phyloP scores from a whole-genome alignment of 1,140 invertebrate species.

The Leptinotarsa undecemlineata region DNA sequence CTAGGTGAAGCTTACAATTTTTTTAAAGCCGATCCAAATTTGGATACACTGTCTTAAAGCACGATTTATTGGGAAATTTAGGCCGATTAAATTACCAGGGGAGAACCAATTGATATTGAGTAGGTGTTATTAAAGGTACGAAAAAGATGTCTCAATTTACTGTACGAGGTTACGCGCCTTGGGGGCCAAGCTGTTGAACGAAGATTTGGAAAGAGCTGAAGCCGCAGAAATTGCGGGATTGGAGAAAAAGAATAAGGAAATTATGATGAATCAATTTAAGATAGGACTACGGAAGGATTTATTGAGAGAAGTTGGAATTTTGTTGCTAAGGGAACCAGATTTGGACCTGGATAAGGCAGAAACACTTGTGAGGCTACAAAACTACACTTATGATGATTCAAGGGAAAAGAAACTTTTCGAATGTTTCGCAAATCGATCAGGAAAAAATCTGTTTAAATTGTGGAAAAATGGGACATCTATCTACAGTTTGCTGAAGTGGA shows the following conservation, averaged over 20 bases:
- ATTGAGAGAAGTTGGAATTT: conserved; percentile 13
- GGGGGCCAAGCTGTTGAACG: neutral
- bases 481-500: neutral
- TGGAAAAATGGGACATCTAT: neutral
- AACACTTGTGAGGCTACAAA: neutral
- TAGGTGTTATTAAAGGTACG: neutral
- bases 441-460: neutral
- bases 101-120: conserved; percentile 1
- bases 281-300: conserved; percentile 16
- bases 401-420: neutral
- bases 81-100: neutral
- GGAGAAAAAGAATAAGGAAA: neutral
- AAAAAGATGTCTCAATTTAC: neutral
- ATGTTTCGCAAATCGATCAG: neutral
- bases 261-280: conserved; percentile 11
- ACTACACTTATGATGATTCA: too few relatives aligned
- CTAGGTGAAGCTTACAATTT: conserved; percentile 5
- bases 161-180: neutral
- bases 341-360: conserved; percentile 20
- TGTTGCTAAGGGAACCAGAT: conserved; percentile 12
- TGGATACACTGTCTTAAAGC: neutral
- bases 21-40: neutral
- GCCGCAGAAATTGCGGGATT: neutral
- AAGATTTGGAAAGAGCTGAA: too few relatives aligned
- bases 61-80: neutral